Evolutionary conservation across 2,888 invertebrate genomes (phyloP), one percentile per base, ranked within the genome.

Genomic region (Unio pictorum): DNA sequence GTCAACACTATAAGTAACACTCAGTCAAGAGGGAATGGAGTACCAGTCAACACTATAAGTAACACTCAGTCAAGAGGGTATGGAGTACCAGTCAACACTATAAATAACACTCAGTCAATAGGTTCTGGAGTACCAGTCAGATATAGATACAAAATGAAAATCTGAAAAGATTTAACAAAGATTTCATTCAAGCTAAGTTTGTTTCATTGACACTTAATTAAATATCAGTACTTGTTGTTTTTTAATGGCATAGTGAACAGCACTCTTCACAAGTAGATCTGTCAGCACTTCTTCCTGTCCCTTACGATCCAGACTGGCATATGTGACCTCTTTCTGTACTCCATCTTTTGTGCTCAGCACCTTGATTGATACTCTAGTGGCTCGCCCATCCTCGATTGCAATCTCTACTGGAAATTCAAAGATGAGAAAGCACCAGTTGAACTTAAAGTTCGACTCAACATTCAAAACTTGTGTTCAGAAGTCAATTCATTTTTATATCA

Each of bases 211-310:
- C 59, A 45, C 55, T 54, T n/a, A 54, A 15, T 23, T n/a, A 20
- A 66, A 11, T 26, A 18, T 45, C 55, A 45, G 61, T 64, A 88
- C 88, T 86, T 88, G 83, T 76, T 89, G 88, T 74, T 85, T 87
- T 67, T 86, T 82, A 69, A 89, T 81, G 45, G 89, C 89, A 72
- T 87, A 86, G 75, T 87, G 87, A 30, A 89, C 87, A 64, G 89
- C 88, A 75, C 87, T 86, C 75, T 89, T 89, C 54, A 89, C 88
- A 45, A 89, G 81, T 34, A 89, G 78, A 70, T 89, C 89, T 6
- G 89, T 88, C 30, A 89, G 83, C 8, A 89, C 88, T 60, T 87
- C 86, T 64, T 86, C 83, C 74, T 89, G 86, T 11, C 84, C 81
- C 26, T 79, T 79, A 28, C 77, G 73, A 69, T 86, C 85, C 61